phyloP scores from a whole-genome alignment of 2,113 vertebrate species.

The Barbus barbus region DNA sequence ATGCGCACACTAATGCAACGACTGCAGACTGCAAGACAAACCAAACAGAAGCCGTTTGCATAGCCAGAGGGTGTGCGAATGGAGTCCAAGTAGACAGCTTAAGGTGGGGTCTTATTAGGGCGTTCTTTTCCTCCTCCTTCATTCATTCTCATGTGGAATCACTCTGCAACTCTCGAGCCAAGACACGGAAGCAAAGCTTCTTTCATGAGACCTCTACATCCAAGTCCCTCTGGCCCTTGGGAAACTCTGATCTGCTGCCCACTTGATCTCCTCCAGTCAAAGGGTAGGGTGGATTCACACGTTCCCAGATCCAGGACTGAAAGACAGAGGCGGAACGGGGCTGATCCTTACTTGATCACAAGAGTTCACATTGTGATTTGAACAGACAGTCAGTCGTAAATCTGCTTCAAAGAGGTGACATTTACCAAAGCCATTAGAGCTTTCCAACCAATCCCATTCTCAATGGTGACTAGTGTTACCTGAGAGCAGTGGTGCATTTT shows the following conservation, averaged over 20 bases:
- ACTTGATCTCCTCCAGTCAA: not conserved
- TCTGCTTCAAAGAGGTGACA: not conserved
- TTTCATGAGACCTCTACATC: not conserved
- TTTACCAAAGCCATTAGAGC: not conserved
- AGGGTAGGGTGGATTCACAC: not conserved
- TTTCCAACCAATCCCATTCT: not conserved
- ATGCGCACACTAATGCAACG: not conserved
- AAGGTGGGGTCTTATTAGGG: not conserved
- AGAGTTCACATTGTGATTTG: not conserved
- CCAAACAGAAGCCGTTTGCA: conserved; percentile 7
- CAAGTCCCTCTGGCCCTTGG: not conserved
- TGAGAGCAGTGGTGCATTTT: not conserved
- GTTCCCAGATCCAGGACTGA: not conserved
- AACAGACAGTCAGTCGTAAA: not conserved
- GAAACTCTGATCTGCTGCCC: not conserved
- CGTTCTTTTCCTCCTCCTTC: not conserved
- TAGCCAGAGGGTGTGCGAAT: conserved; percentile 4
- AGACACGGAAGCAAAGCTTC: not conserved
- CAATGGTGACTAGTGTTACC: not conserved
- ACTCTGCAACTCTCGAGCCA: not conserved
- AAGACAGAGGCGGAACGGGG: not conserved
- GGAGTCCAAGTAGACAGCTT: not conserved
- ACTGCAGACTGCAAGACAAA: no score
- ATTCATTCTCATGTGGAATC: not conserved
- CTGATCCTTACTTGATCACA: not conserved